Base-by-base conservation (phyloP, 2,797 vertebrate species). In the Lacerta bilineata region DNA sequence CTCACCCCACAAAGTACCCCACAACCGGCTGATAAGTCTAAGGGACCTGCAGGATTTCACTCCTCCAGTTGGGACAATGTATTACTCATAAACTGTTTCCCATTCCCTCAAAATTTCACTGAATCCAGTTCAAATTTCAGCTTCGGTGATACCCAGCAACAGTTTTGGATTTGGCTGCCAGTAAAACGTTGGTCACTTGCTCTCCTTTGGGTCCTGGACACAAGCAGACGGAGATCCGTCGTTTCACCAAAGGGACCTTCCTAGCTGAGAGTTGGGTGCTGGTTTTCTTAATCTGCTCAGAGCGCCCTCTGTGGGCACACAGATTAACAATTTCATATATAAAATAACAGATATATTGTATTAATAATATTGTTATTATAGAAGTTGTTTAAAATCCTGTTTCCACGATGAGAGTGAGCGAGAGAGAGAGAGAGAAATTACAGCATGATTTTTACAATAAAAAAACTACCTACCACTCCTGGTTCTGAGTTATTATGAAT, bases 401-500 rank as follows among this genome's bases (percentile, higher is more conserved):
- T 66, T 81, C 88, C 59, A 69, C 50, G 43, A 61, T 33, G 46
- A 43, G 68, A 64, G 78, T 13, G 27, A 39, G 76, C 29, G 64
- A 17, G 64, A 43, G n/a, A 80, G 41, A 50, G 23, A 27, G 41
- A 9, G 77, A 80, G 64, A 86, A 91, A 5, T 92, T 93, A 94
- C 29, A 33, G 93, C 95, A 94, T 95, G 93, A 93, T 88, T 85
- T 87, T 89, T 94, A 93, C 95, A 96, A 95, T 96, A 95, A 96
- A 64, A 61, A 92, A 92, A 95, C 92, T 95, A 95, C 92, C 94
- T 95, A 93, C 85, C 6, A 95, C 64, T 91, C 92, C 13, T 20
- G 88, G 86, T 33, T 46, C 18, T 27, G 71, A 2, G 55, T 74
- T 64, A 64, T 41, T 36, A 8, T 69, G 41, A 59, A 33, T 17